phyloP scores from a whole-genome alignment of 2,888 invertebrate species.

The Mongoloraphidia duomilia region DNA sequence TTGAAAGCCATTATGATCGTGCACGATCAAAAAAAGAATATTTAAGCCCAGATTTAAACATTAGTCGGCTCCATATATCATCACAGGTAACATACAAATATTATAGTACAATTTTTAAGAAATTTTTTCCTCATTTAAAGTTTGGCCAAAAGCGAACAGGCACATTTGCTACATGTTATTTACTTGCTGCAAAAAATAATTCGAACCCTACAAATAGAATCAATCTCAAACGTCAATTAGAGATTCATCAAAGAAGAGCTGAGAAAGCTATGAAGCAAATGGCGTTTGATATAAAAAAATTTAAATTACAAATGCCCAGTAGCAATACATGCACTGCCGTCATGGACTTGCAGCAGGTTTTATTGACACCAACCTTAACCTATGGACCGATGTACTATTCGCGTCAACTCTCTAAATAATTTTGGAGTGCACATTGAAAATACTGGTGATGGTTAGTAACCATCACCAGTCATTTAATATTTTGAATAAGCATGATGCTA shows the following conservation, averaged over 20 bases:
- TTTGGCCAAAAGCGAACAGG: constrained; percentile 7
- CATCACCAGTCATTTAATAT: too few relatives aligned
- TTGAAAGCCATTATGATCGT: constrained; percentile 8
- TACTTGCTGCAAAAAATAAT: constrained; percentile 2
- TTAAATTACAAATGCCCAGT: constrained; percentile 13
- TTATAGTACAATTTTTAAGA: constrained; percentile 4
- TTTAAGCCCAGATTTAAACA: constrained; percentile 8
- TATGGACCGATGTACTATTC: constrained; percentile 18
- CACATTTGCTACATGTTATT: constrained; percentile 6
- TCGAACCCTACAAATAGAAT: constrained; percentile 3
- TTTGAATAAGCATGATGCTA: too few relatives aligned
- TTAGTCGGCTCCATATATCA: constrained; percentile 2
- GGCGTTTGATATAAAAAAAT: neutral
- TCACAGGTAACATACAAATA: constrained; percentile 5
- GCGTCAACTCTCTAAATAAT: constrained; percentile 17
- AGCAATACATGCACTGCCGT: constrained; percentile 10
- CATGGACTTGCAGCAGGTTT: constrained; percentile 18
- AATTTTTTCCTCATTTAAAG: constrained; percentile 6
- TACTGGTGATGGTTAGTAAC: constrained; percentile 10
- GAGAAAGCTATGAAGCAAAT: constrained; percentile 8
- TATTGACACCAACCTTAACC: constrained; percentile 17
- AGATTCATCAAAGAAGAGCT: constrained; percentile 11
- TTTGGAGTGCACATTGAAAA: constrained; percentile 16
- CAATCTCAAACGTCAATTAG: constrained; percentile 3
- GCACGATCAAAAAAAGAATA: constrained; percentile 6